Evolutionary conservation across 2,113 vertebrate species (phyloP), one percentile per base, ranked within the genome.

Genomic region (Neofelis nebulosa): DNA sequence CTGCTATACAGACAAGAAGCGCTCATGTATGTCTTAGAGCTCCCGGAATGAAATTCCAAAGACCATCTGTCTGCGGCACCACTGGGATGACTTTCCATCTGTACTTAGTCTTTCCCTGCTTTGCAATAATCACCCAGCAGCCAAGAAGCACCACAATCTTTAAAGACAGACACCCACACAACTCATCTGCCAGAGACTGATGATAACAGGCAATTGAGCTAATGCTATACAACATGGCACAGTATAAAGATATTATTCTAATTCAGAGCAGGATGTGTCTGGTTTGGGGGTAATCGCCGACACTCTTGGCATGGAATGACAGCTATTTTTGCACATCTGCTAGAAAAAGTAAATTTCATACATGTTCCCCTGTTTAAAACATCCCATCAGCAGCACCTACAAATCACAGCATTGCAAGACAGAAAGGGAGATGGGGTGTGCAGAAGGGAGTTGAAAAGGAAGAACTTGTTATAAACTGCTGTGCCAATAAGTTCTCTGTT

Each of bases 21-120:
- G 71, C 7, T 88, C n/a, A 63, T 4, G 21, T 25, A 66, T 31
- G 48, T 79, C 88, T 84, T 66, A 82, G 29, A 76, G 11, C 13
- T 69, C 23, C 36, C 68, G 15, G 21, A 94, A 92, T 89, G n/a
- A 84, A 68, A 57, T 91, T 93, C 36, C 48, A 88, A 92, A 87
- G 21, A 88, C n/a, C 38, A 50, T 84, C 88, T 90, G n/a, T 63
- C 8, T 63, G 38, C 79, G 4, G 3, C 31, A 92, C 18, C 83
- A 38, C 57, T 66, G 81, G 69, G 71, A 94, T 93, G 86, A 31
- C 55, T 76, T 95, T 94, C 41, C 52, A 91, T 45, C 57, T 81
- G 82, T 65, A 41, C 21, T 91, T 71, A 81, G n/a, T 74, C 71
- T 74, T 93, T 74, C 57, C 5, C 15, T 88, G 55, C 71, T 66